Conservation (phyloP, 2,888 invertebrate species). For the Cephus pulcher region DNA sequence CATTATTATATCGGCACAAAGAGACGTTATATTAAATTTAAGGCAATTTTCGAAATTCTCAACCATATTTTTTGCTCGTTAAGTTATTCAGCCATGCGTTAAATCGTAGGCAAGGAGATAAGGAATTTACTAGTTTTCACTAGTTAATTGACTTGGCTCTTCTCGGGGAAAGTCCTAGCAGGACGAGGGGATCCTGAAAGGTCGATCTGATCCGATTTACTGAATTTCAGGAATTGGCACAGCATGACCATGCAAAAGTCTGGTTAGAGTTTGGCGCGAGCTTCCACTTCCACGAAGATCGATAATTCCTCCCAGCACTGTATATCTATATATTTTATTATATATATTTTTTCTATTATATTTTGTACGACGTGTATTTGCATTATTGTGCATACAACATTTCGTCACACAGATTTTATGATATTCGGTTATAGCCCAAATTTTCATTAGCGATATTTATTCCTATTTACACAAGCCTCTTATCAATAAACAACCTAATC, state of each 20-base stretch:
- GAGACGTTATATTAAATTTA: not conserved
- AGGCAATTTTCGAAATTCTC: not conserved
- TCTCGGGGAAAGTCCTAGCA: not conserved
- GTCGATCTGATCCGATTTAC: not conserved
- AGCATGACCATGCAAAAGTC: constrained; percentile 55
- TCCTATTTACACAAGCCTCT: not conserved
- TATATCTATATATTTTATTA: not conserved
- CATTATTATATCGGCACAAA: not conserved
- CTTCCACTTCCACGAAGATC: not conserved
- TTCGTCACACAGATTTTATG: not conserved
- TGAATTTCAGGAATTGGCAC: constrained; percentile 49
- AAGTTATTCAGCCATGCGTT: not conserved
- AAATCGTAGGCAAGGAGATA: not conserved
- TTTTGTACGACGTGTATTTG: not conserved
- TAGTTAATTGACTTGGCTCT: not conserved
- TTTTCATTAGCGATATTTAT: not conserved
- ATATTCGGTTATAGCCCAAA: not conserved
- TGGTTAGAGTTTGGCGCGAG: not conserved
- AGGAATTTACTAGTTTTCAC: not conserved
- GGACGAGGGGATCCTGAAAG: not conserved
- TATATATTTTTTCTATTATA: not conserved
- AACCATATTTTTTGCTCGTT: not conserved
- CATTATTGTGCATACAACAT: no score
- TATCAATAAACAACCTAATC: not conserved
- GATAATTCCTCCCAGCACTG: not conserved